These are phyloP conservation scores for Reticulitermes lucifugus DNA, from an alignment of 2,888 invertebrate species.

Conservation along the genomic window DNA sequence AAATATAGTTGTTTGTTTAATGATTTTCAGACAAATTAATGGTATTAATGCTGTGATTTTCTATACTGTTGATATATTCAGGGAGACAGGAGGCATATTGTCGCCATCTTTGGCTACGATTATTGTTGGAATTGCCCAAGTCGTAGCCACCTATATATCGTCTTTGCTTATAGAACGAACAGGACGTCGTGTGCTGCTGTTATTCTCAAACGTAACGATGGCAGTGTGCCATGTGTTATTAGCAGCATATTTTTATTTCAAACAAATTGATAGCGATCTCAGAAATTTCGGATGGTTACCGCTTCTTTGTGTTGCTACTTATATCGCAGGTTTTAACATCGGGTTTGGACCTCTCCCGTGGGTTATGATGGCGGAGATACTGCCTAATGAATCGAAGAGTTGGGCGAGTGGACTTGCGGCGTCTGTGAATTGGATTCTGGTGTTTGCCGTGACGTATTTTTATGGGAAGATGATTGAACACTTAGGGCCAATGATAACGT, in stretches of 20 bases:
- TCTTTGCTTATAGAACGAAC: conserved; percentile 82
- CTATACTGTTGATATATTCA: conserved; percentile 81
- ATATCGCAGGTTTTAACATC: conserved; percentile 75
- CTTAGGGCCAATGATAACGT: conserved; percentile 33
- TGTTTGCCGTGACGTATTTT: conserved; percentile 74
- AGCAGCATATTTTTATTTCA: conserved; percentile 78
- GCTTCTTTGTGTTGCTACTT: conserved; percentile 71
- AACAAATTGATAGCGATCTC: neutral
- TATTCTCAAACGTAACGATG: conserved; percentile 83
- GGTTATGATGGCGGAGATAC: conserved; percentile 82
- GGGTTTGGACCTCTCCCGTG: conserved; percentile 87
- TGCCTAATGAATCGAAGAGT: conserved; percentile 78
- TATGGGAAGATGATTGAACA: conserved; percentile 59
- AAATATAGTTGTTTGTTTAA: conserved; percentile 77
- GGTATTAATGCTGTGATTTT: conserved; percentile 89
- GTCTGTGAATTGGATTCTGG: conserved; percentile 79
- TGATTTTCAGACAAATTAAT: conserved; percentile 88
- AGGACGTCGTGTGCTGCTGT: conserved; percentile 81
- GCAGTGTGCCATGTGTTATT: conserved; percentile 75
- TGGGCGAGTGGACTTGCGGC: conserved; percentile 81
- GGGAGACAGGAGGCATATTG: conserved; percentile 71
- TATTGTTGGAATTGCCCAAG: conserved; percentile 85
- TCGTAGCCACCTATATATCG: conserved; percentile 73
- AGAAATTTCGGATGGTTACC: conserved; percentile 73
- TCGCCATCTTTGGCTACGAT: conserved; percentile 70